Evolutionary conservation across 2,888 invertebrate species (phyloP), one percentile per base, ranked within the genome.

Genomic region (Eurytoma adleriae): DNA sequence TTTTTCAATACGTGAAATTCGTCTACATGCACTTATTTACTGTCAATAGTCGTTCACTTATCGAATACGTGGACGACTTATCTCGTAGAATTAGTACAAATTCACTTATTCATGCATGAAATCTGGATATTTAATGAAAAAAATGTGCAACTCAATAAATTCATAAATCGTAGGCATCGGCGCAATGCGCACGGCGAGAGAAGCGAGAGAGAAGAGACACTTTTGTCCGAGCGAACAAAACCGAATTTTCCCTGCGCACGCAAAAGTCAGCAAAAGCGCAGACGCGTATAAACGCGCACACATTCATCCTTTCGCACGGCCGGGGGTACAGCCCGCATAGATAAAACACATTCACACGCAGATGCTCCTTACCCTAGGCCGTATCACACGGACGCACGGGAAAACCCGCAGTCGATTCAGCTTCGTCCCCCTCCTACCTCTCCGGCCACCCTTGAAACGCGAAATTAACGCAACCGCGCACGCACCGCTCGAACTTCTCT

Each of bases 391-490:
- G 0, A 2, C n/a, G 13, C 48, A 10, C 10, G n/a, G 59, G 30
- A 30, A 27, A 48, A 68, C 40, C 24, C 52, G 68, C 54, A 68
- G 54, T 68, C 52, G 27, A 68, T 68, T 68, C 68, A 64, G 64
- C 64, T 62, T 62, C 30, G 27, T 62, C 2, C 50, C 27, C 68
- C 13, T n/a, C 54, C 68, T 68, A 40, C 7, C 40, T 40, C 40
- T 40, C 40, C 5, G 40, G 40, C 40, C n/a, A 40, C 40, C 40
- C 68, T 68, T 50, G 12, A 56, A 68, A 67, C 54, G 54, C n/a
- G 54, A 68, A 68, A 56, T 68, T 56, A 68, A 68, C 68, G n/a
- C 68, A 68, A 54, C 52, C 68, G n/a, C 68, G 54, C 50, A 67
- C 24, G 14, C 54, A 24, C 50, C 1, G 16, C 18, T 13, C 52